Base-by-base conservation (phyloP, 1,140 invertebrate genomes). In the Atopsyche davidsoni region DNA sequence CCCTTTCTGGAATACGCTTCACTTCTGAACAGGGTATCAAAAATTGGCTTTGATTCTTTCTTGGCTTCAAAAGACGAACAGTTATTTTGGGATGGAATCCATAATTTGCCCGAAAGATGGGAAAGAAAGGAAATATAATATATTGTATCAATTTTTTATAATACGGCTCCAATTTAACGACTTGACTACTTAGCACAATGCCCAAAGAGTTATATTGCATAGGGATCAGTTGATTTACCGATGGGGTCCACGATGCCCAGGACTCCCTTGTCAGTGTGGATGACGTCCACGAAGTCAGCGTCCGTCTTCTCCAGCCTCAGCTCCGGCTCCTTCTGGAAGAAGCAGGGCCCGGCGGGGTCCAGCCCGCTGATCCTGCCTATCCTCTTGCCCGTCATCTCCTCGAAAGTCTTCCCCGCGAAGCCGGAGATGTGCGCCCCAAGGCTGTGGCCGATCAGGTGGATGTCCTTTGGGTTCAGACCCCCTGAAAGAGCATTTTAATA, bases 401-500 rank as follows among this genome's bases (percentile, higher is more conserved):
- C 49, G 44, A 73, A 60, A 14, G 51, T 58, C 57, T 79, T 79
- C 1, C 87, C 88, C 0, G 83, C 76, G 46, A 83, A 83, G 1
- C 87, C 86, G 1, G 83, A 79, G 13, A 90, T 81, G 59, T 93
- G 89, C 0, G 87, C 82, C 0, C 90, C 90, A 4, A 94, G 69
- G 54, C 87, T 91, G 69, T 92, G 90, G 0, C 89, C 90, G 44
- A 92, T 78, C 9, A 92, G 62, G 61, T 92, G 86, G 47, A 87
- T 75, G 35, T 76, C 65, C 1, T 72, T 59, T 0, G 67, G 60
- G 18, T 62, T 46, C 19, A 64, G 46, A 13, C 68, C 68, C 4
- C 53, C 66, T 70, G 59, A 2, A 3, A 58, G 9, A 28, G n/a
- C 18, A 41, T 41, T 16, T 21, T 16, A 21, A 41, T 41, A 7